Conservation (phyloP, 2,797 vertebrate species). For the Poeciliopsis paucimaculata region DNA sequence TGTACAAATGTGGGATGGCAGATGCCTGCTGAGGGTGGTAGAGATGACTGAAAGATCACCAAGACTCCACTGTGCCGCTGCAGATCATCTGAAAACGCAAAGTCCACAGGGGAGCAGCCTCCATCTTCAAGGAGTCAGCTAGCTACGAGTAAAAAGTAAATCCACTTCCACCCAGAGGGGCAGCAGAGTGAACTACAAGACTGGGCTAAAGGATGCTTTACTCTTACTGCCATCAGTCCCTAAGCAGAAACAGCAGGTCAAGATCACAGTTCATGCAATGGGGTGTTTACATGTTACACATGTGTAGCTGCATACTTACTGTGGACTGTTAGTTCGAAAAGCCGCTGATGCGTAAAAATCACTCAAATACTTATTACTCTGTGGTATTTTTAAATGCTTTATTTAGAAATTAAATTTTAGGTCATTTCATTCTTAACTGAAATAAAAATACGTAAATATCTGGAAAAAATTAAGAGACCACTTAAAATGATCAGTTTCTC, state of each 20-base stretch:
- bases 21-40: background rate
- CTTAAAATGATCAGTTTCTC: no score
- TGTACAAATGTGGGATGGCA: background rate
- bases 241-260: background rate
- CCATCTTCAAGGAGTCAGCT: background rate
- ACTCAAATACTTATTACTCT: background rate
- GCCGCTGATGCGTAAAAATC: background rate
- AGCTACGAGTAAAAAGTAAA: background rate
- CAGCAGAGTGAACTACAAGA: background rate
- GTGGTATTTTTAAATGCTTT: background rate
- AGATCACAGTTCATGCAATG: background rate
- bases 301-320: background rate
- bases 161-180: background rate
- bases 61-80: background rate
- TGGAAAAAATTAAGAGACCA: no score
- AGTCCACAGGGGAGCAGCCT: background rate
- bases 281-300: background rate
- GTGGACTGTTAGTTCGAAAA: background rate
- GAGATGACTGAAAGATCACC: background rate
- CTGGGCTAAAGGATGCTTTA: background rate
- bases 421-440: no score
- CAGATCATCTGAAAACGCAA: background rate
- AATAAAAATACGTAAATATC: no score
- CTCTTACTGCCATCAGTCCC: background rate
- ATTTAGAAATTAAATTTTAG: background rate